Evolutionary conservation across 2,113 vertebrate genomes (phyloP), one percentile per base, ranked within the genome.

Genomic region (Odobenus rosmarus): DNA sequence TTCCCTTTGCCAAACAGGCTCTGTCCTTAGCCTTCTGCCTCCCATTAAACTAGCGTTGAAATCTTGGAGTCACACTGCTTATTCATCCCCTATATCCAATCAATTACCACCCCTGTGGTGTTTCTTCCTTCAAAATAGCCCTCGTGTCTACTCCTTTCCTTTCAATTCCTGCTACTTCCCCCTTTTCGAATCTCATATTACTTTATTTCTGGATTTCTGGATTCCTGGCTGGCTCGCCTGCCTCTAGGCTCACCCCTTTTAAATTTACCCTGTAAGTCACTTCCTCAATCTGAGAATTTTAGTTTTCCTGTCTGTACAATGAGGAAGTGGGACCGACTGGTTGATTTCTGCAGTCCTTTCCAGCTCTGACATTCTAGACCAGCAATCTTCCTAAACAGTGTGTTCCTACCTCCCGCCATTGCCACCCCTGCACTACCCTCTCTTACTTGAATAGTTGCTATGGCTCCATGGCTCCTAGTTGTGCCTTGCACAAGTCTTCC

Each of bases 71-170:
- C 55, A 95, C 49, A 95, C 49, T 91, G 51, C 88, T 97, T 97
- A 93, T 90, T 96, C 93, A 94, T 90, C n/a, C 55, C 18, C n/a
- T 88, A 28, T 95, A 94, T 90, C 69, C 36, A 24, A 76, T 96
- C 87, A 87, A 72, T 96, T 81, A 91, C 82, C 77, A 77, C 16
- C 15, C 59, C 81, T 96, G 67, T 98, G 91, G 76, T 86, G 59
- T 92, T 95, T 92, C 92, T 97, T 97, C 74, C 91, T 96, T 96
- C 64, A 96, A 93, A 97, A 95, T 74, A 95, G 83, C 82, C 64
- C 33, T 93, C 26, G 8, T 87, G 76, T 55, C 72, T 71, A 62
- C 67, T 72, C 57, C 10, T 28, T 96, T 93, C 64, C 67, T 84
- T 97, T 93, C 28, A 72, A n/a, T 79, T 95, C 46, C 83, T 76